Percentiles rank a stretch among this genome's conserved stretches.
Evolutionary conservation across 2,797 vertebrate species (phyloP).

Genomic region (Danionella dracula): DNA sequence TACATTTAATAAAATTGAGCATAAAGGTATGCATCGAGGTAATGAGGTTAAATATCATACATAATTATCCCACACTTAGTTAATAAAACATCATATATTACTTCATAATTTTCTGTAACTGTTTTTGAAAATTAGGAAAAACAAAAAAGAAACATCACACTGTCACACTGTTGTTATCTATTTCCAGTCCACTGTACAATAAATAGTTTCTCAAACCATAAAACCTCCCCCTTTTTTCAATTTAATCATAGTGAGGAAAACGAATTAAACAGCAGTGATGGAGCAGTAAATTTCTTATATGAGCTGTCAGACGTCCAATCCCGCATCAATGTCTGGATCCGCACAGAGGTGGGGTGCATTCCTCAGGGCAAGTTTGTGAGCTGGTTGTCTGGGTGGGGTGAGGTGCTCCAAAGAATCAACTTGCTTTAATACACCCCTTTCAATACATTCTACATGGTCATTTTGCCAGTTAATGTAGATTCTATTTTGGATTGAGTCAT

Average conservation of each 20-base stretch:
- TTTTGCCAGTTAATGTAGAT: too few species aligned
- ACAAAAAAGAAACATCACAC: conserved; percentile 36
- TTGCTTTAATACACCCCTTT: too few species aligned
- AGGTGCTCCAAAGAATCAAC: too few species aligned
- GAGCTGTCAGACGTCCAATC: conserved; percentile 38
- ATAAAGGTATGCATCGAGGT: too few species aligned
- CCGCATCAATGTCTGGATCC: conserved; percentile 6
- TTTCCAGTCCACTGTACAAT: conserved; percentile 53
- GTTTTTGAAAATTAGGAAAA: too few species aligned
- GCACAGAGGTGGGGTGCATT: conserved; percentile 15
- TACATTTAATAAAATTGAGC: too few species aligned
- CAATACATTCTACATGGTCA: too few species aligned
- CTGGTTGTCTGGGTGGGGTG: conserved; percentile 33
- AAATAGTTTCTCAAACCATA: conserved; percentile 16
- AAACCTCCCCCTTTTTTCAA: conserved; percentile 46
- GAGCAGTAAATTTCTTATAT: conserved; percentile 53
- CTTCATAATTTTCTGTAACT: too few species aligned
- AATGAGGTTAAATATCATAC: too few species aligned
- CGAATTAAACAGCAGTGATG: conserved; percentile 50
- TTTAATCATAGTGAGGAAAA: conserved; percentile 46
- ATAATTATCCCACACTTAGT: too few species aligned
- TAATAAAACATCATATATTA: too few species aligned
- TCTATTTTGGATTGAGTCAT: too few species aligned
- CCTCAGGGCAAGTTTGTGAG: conserved; percentile 20
- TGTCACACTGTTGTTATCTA: conserved; percentile 69